Evolutionary conservation across 2,797 vertebrate genomes (phyloP), one percentile per base, ranked within the genome.

Genomic region (Sphenodon punctatus): DNA sequence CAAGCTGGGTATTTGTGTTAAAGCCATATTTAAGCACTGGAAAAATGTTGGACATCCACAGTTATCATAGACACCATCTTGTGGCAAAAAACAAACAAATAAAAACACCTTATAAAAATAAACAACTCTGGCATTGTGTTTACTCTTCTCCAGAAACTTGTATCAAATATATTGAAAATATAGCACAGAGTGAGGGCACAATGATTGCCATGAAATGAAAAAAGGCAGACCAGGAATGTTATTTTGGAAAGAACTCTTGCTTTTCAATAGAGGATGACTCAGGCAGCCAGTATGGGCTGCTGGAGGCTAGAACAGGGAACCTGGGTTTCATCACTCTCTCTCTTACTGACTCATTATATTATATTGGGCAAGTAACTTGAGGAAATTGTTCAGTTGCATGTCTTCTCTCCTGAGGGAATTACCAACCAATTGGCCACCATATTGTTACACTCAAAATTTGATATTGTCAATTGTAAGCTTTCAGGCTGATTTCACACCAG

Each of bases 341-440:
- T 6, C 25, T 19, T 9, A 30, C 27, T 19, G 10, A 17, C 1
- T 20, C 42, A 58, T 36, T 56, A 25, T 4, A 53, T 34, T 53
- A 58, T 25, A 22, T 9, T n/a, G 36, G 56, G 5, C 22, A 38
- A 53, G 16, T 53, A 3, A 17, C 39, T 49, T 53, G 34, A 1
- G 6, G 10, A 9, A 41, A 51, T 78, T 81, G 79, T 56, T 9
- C 5, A 68, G 55, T n/a, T 76, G 42, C 65, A 25, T 43, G 66
- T 42, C 1, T n/a, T 3, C 10, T 5, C 12, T 30, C 53, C 53
- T 30, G 17, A 30, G n/a, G 15, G 17, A 30, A n/a, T n/a, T n/a
- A n/a, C n/a, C n/a, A n/a, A n/a, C n/a, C n/a, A n/a, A n/a, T n/a
- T n/a, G n/a, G n/a, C n/a, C n/a, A n/a, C n/a, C n/a, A n/a, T n/a